Evolutionary conservation across 2,888 invertebrate species (phyloP), one percentile per base, ranked within the genome.

Genomic region (Metalampra italica): DNA sequence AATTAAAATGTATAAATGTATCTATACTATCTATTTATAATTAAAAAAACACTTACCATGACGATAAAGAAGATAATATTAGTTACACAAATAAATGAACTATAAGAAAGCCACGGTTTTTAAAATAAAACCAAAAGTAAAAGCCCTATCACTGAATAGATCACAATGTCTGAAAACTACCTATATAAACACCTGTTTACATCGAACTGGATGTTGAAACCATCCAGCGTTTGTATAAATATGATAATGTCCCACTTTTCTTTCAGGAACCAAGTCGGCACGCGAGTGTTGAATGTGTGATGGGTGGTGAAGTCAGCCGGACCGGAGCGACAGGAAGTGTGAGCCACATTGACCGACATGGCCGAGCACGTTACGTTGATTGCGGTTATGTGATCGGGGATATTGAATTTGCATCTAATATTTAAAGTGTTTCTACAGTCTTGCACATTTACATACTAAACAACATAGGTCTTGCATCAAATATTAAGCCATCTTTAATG

Each of bases 181-280:
- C 43, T 15, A 7, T 29, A 11, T 30, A 45, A 7, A 14, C 44
- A 45, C 44, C 8, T 29, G 41, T 41, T 45, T 12, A 46, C 50
- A 42, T 51, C 41, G 49, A 47, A 68, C 66, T 67, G 58, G 54
- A 32, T 47, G 52, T 54, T 49, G 46, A 41, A 53, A 44, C 52
- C 5, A 47, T 41, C 45, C 37, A 56, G 53, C 58, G 60, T 74
- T 68, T 70, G 69, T 80, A 78, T 84, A 79, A 78, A 77, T 82
- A 85, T 81, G 80, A 70, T 78, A 76, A 80, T 78, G 71, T 75
- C 70, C 75, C 74, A 77, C 82, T 80, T 80, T 82, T 71, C 71
- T 64, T 66, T 79, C 82, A 84, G 85, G 84, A 84, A 87, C 76
- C 64, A 49, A 54, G 47, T 43, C 37, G 37, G 60, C 81, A 84